Evolutionary conservation across 1,140 invertebrate species (phyloP), one percentile per base, ranked within the genome.

Genomic region (Coenobita brevimanus): DNA sequence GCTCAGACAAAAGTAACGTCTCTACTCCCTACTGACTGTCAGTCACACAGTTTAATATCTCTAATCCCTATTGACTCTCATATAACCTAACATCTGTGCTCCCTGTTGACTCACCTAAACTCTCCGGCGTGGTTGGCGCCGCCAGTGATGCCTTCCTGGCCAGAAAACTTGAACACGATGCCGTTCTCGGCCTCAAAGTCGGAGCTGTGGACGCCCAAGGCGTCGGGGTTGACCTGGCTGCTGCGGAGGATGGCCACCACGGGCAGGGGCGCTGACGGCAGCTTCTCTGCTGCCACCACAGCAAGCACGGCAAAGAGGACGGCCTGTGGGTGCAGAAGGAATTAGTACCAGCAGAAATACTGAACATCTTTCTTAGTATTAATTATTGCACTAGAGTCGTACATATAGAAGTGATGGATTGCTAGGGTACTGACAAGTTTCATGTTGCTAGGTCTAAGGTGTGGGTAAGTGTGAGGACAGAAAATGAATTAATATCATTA

Each of bases 101-200:
- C n/a, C 2, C 36, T 4, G 2, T 2, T 36, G 21, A 30, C 43
- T 36, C 4, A 80, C 84, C 84, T 86, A 21, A 3, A 86, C 13
- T 73, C 60, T 17, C 84, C 84, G 15, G 24, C 43, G n/a, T 79
- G 64, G 84, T 86, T 84, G 75, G 84, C 33, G 13, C 84, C 84
- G 4, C 84, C 84, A 36, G 24, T 17, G 10, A 30, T 21, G 0
- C 84, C 75, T 57, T 86, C 62, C 33, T 13, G 21, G 41, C 84
- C 84, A 13, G 84, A 67, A 41, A 79, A 54, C n/a, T 78, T 33
- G 62, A 87, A 67, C 1, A 30, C 57, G 64, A 81, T 87, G 62
- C 85, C 85, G 76, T 87, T 67, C 43, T 87, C 85, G 17, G 76
- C 33, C 64, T 87, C 85, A 43, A 87, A 87, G 76, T 81, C 78